Evolutionary conservation across 2,888 invertebrate genomes (phyloP).

Genomic region (Alloscopus bannaensis): DNA sequence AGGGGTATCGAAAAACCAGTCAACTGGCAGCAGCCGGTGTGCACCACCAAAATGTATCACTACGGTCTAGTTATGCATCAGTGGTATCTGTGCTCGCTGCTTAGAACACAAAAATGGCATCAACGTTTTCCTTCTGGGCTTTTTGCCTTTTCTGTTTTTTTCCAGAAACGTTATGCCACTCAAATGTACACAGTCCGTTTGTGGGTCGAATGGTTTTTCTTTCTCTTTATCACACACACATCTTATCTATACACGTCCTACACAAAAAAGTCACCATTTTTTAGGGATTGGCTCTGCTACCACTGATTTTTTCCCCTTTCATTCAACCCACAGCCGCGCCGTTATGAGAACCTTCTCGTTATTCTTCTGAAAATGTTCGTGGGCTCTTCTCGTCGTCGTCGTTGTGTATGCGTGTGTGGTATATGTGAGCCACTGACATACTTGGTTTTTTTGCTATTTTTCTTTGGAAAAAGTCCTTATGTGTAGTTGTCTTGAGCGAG

Average conservation of each 20-base stretch:
- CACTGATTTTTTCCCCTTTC: constrained; percentile 11
- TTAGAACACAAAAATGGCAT: constrained; percentile 31
- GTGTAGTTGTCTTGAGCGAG: neutral
- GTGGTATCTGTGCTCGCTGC: neutral
- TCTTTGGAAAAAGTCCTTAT: neutral
- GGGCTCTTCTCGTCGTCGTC: neutral
- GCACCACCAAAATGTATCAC: neutral
- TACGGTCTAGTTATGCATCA: neutral
- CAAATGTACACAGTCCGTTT: constrained; percentile 7
- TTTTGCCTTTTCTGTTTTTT: constrained; percentile 24
- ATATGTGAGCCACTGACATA: constrained; percentile 30
- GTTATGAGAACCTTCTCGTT: constrained; percentile 14
- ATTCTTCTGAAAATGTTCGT: neutral
- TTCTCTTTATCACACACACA: neutral
- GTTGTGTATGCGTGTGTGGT: neutral
- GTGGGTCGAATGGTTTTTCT: neutral
- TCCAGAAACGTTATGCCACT: neutral
- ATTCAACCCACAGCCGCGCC: too few species aligned
- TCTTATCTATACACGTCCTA: neutral
- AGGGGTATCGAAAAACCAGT: constrained; percentile 25
- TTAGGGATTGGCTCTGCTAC: neutral
- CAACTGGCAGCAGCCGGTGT: constrained; percentile 5
- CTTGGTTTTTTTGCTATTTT: neutral
- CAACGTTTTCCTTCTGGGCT: constrained; percentile 43
- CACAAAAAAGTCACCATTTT: constrained; percentile 29